phyloP scores from a whole-genome alignment of 2,797 vertebrate genomes.

The Carcharodon carcharias region DNA sequence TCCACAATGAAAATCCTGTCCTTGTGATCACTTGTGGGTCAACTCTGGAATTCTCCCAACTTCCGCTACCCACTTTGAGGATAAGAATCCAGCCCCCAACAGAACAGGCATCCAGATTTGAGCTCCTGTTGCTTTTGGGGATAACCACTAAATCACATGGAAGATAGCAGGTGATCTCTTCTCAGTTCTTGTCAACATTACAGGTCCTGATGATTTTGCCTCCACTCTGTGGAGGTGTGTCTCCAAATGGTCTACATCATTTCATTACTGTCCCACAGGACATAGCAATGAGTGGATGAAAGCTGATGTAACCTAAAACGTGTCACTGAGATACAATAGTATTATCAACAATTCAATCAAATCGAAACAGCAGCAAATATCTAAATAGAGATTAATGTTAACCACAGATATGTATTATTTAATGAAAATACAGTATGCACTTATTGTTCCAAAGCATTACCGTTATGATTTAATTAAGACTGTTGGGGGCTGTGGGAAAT shows the following conservation, averaged over 20 bases:
- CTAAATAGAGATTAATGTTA: background rate
- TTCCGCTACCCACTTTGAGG: too few relatives aligned
- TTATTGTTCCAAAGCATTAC: background rate
- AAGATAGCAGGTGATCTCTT: background rate
- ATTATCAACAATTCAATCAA: background rate
- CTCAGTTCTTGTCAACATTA: background rate
- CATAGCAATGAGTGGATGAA: background rate
- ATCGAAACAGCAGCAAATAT: background rate
- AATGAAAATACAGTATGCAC: background rate
- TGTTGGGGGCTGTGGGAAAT: slow-evolving; percentile 9
- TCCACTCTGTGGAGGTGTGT: background rate
- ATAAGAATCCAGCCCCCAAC: too few relatives aligned
- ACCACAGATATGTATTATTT: slow-evolving; percentile 5
- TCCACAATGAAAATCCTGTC: too few relatives aligned
- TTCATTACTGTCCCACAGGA: background rate
- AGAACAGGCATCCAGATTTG: too few relatives aligned
- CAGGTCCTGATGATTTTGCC: background rate
- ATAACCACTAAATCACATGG: background rate
- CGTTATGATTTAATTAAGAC: background rate
- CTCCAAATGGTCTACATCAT: background rate
- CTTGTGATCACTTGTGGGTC: too few relatives aligned
- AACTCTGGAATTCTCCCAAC: too few relatives aligned
- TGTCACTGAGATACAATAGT: background rate
- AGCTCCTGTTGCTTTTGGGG: background rate
- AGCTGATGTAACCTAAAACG: background rate